phyloP scores from a whole-genome alignment of 2,113 vertebrate genomes.

The Echinops telfairi region DNA sequence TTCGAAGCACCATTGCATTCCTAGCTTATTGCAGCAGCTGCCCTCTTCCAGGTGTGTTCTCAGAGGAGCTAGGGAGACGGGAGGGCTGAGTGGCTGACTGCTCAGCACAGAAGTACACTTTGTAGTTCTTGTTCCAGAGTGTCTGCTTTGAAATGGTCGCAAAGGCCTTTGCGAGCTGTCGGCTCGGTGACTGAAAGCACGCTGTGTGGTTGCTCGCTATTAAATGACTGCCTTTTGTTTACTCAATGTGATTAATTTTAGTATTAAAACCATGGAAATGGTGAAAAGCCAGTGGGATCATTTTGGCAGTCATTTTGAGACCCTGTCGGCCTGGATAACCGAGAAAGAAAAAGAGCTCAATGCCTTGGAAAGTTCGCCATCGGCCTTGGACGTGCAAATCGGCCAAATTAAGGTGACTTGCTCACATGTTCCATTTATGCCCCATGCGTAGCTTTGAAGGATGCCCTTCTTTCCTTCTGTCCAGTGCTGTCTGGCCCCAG shows the following conservation, averaged over 20 bases:
- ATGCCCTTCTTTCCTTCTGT: background rate
- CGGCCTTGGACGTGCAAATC: constrained; percentile 91
- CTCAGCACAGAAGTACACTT: background rate
- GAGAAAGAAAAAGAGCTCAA: constrained; percentile 93
- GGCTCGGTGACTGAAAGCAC: constrained; percentile 49
- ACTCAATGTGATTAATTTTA: constrained; percentile 91
- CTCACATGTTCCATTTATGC: constrained; percentile 80
- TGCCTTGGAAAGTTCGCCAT: constrained; percentile 87
- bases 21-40: background rate
- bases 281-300: constrained; percentile 93
- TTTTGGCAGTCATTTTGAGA: constrained; percentile 92
- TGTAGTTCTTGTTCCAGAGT: background rate
- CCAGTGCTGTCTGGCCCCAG: constrained; percentile 49
- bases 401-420: constrained; percentile 92
- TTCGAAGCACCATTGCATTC: background rate
- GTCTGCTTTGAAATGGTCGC: background rate
- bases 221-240: constrained; percentile 85
- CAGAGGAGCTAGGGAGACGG: background rate
- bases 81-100: background rate
- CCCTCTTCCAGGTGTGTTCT: background rate
- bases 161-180: constrained; percentile 51
- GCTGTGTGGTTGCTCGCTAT: constrained; percentile 76
- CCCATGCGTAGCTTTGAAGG: constrained; percentile 66
- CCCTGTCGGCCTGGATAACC: constrained; percentile 92
- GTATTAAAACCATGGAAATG: constrained; percentile 94